Conservation (phyloP, 2,888 invertebrate genomes). For the Sialis lutaria region DNA sequence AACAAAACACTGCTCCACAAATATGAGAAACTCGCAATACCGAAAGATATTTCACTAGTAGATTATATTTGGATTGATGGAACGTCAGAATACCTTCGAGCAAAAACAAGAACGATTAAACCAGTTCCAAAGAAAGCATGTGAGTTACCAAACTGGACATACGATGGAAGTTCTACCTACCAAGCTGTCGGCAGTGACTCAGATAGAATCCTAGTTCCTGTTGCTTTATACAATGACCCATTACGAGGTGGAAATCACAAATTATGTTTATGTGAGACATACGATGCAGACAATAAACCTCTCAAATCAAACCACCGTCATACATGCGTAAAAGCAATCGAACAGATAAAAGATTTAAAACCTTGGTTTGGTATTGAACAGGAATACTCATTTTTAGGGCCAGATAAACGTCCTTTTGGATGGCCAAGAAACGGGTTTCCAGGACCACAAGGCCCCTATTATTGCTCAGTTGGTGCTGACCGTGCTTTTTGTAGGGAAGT, state of each 20-base stretch:
- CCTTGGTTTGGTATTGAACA: constrained; percentile 65
- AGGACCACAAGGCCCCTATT: constrained; percentile 60
- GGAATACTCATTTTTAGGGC: constrained; percentile 37
- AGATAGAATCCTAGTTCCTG: constrained; percentile 59
- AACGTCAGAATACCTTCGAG: constrained; percentile 42
- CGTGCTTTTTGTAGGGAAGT: constrained; percentile 64
- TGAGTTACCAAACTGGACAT: constrained; percentile 58
- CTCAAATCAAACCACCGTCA: constrained; percentile 35
- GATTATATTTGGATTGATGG: constrained; percentile 60
- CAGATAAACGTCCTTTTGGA: constrained; percentile 45
- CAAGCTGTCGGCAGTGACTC: constrained; percentile 46
- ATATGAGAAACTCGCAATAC: constrained; percentile 37
- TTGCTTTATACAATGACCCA: constrained; percentile 65
- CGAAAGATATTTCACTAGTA: constrained; percentile 33
- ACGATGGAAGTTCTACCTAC: constrained; percentile 55
- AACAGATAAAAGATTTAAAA: constrained; percentile 39
- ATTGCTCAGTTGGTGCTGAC: constrained; percentile 67
- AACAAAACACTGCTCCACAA: constrained; percentile 33
- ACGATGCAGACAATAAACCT: constrained; percentile 41
- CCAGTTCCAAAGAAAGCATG: constrained; percentile 35
- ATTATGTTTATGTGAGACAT: constrained; percentile 62
- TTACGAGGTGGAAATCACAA: constrained; percentile 58
- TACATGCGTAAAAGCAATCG: constrained; percentile 30
- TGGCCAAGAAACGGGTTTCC: constrained; percentile 55
- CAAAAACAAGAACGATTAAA: constrained; percentile 47